Conservation (phyloP, 1,140 invertebrate species). For the Monochamus saltuarius region DNA sequence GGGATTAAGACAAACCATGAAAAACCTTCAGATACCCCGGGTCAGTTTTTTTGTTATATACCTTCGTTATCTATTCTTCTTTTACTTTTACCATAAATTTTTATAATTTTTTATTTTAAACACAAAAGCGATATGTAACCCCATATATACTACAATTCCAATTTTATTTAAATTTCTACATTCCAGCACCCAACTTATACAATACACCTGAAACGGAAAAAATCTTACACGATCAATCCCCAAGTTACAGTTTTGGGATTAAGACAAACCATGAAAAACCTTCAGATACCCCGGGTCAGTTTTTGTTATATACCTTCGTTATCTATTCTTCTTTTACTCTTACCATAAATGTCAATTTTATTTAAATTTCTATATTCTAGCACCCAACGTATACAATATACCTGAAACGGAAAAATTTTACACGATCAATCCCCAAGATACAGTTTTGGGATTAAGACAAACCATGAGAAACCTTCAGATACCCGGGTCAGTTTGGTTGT, state of each 20-base stretch:
- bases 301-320: background rate
- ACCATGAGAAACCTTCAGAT: conserved; percentile 41
- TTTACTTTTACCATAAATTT: too few species aligned
- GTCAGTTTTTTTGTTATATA: conserved; percentile 26
- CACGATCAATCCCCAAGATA: conserved; percentile 57
- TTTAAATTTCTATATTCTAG: conserved; percentile 49
- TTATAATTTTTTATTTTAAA: too few species aligned
- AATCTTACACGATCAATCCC: conserved; percentile 51
- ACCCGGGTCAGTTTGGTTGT: conserved; percentile 51
- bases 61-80: too few species aligned
- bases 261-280: conserved; percentile 57
- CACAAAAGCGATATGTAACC: too few species aligned
- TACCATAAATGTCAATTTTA: too few species aligned
- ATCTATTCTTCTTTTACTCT: too few species aligned
- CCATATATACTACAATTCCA: too few species aligned
- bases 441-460: conserved; percentile 59
- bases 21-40: conserved; percentile 47
- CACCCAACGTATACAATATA: conserved; percentile 61
- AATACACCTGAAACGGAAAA: too few species aligned
- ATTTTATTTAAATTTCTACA: too few species aligned
- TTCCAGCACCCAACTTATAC: too few species aligned
- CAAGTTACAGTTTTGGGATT: conserved; percentile 70
- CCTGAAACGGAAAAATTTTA: conserved; percentile 61
- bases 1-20: conserved; percentile 53
- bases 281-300: conserved; percentile 57